Evolutionary conservation across 2,797 vertebrate genomes (phyloP), one percentile per base, ranked within the genome.

Genomic region (Siniperca obscura): DNA sequence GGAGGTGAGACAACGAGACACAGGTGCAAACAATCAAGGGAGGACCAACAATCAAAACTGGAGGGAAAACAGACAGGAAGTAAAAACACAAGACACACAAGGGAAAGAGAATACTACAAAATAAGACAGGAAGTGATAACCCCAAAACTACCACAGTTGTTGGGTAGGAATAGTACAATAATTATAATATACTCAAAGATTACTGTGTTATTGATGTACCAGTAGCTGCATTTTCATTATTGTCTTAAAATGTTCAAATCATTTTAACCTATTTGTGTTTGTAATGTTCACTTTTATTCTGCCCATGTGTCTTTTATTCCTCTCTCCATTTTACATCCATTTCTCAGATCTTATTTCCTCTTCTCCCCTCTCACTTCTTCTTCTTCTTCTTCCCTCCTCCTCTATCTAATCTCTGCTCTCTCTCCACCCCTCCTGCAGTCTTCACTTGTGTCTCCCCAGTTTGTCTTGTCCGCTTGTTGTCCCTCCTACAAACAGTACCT

Each of bases 201-300:
- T 7, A 12, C 19, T 67, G 9, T 46, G 3, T 38, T 27, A 27
- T 60, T 27, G 16, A 56, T 30, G 21, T 21, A 59, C 17, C 46
- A 38, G 7, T 36, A 59, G 10, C 16, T 69, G 17, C 7, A 40
- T 50, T 8, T 4, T 48, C 25, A 25, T 42, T 25, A 25, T 27
- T 44, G n/a, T 34, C 27, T 22, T 34, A 34, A 50, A 59, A 50
- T 60, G 14, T 50, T 25, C 9, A 46, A 68, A 59, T 25, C 3
- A 21, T 2, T 4, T 59, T 50, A 4, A 22, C 50, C 7, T 62
- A 8, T 48, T 27, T 50, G 14, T 36, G 3, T 67, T 68, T 48
- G 22, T 27, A 60, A 38, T 50, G 55, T 48, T 66, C 19, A 44
- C 38, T 34, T 66, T 68, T 60, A 46, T 46, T 56, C 25, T 68